Evolutionary conservation across 2,797 vertebrate species (phyloP).

Genomic region (Rhinogobio ventralis): DNA sequence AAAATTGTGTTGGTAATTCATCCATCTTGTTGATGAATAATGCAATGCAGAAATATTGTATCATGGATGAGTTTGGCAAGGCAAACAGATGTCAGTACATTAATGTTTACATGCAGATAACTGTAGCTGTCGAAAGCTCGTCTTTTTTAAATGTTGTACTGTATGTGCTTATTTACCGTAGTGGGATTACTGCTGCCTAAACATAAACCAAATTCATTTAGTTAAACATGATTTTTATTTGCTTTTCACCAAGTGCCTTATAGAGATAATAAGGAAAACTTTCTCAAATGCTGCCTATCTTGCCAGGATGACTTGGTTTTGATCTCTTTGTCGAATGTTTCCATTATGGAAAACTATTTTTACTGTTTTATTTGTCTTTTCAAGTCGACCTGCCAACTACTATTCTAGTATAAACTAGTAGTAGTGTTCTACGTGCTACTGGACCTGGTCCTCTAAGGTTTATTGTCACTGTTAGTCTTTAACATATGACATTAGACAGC

Average conservation of each 20-base stretch:
- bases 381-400: not conserved
- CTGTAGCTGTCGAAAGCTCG: slow-evolving; percentile 18
- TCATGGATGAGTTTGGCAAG: not conserved
- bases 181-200: not conserved
- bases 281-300: not conserved
- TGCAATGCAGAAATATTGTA: not conserved
- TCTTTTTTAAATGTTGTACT: not conserved
- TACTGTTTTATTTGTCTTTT: not conserved
- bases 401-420: slow-evolving; percentile 21
- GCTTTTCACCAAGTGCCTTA: slow-evolving; percentile 27
- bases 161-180: slow-evolving; percentile 16
- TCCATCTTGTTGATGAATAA: not conserved
- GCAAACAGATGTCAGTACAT: slow-evolving; percentile 19
- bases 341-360: not conserved
- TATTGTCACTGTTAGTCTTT: not conserved
- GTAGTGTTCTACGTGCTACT: slow-evolving; percentile 9
- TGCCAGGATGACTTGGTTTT: not conserved
- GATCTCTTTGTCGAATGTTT: not conserved
- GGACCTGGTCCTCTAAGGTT: not conserved
- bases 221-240: not conserved
- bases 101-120: slow-evolving; percentile 39
- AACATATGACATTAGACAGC: not conserved
- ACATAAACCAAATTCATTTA: slow-evolving; percentile 16
- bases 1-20: not conserved
- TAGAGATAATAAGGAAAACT: not conserved